Base-by-base conservation (phyloP, 2,113 vertebrate genomes). In the Chamaetylas fuelleborni region DNA sequence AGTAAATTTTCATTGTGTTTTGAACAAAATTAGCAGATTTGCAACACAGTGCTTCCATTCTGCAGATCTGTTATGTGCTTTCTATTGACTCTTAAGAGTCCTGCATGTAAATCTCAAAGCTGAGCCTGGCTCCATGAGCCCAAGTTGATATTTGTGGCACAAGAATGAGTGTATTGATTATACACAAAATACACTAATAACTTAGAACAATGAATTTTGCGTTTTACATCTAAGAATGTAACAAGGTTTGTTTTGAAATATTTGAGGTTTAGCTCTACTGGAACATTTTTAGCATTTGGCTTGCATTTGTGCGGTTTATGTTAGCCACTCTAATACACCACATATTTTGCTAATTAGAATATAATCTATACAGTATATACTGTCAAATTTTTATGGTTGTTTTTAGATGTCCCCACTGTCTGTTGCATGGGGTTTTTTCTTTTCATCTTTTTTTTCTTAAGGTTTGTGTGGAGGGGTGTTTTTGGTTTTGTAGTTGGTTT, bases 101-200 rank as follows among this genome's bases (percentile, higher is more conserved):
- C 97, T 98, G 96, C 97, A 94, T 98, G 97, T 97, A 97, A 98
- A 96, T 98, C 97, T 98, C 96, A 95, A 97, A 97, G 95, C 97
- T 96, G 97, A 98, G 97, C 97, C 97, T 97, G 92, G 96, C 97
- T 98, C 97, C 95, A 64, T 74, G 94, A 97, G 96, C 93, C 94
- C 96, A 87, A 86, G 72, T 73, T 7, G 19, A 42, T 74, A 85
- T 74, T 85, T 74, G 82, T 85, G 82, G 82, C 60, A 74, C 38
- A 83, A 14, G 36, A 83, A 61, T 83, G 40, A 72, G 38, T 54
- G 29, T 36, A 36, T 36, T 36, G 36, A 36, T 36, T 36, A 36
- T 9, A 36, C 36, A 36, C 36, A 36, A 36, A 36, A 36, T 36
- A 36, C 36, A 36, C 36, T 36, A 36, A 36, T 36, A 36, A 36